Base-by-base conservation (phyloP, 2,888 invertebrate species). In the Hirtodrosophila confusa region DNA sequence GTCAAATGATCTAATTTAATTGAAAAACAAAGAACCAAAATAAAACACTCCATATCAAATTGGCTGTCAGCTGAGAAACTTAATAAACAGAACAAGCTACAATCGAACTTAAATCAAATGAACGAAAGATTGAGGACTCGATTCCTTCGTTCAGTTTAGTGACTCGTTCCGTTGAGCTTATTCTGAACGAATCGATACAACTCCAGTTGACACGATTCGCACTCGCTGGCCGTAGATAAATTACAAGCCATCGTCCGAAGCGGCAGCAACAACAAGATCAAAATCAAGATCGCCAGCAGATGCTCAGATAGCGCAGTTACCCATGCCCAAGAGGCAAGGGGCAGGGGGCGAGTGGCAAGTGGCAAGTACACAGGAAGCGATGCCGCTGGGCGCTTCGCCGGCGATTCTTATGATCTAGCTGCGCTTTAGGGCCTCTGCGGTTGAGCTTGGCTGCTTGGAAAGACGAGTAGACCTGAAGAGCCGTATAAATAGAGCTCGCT, bases 351-450 rank as follows among this genome's bases (percentile, higher is more conserved):
- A 2, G 27, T 6, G 27, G 27, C 27, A 27, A 27, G 27, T 69
- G 54, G 45, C 56, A 49, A 50, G 55, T 35, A 23, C 62, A 73
- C 73, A 74, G 76, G 73, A 74, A 74, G 73, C 55, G 71, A 23
- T 56, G 76, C 73, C 70, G 80, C 69, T 83, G 79, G 76, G 58
- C 64, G 55, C 68, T 27, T 27, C 27, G 27, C 76, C 54, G 67
- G 58, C 66, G 62, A 80, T 86, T 73, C 76, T 73, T 67, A 65
- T 69, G 80, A 74, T 82, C 75, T 70, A 69, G 74, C 75, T 77
- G 64, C 64, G 84, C 84, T 84, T 82, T 86, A 86, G 84, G 78
- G 82, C 83, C 67, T 45, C 47, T 27, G 17, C 43, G 61, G 54
- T 56, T 51, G 47, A 60, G 51, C 69, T 68, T 56, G 41, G 48